Evolutionary conservation across 2,888 invertebrate genomes (phyloP).

Genomic region (Drosophila setosimentum): DNA sequence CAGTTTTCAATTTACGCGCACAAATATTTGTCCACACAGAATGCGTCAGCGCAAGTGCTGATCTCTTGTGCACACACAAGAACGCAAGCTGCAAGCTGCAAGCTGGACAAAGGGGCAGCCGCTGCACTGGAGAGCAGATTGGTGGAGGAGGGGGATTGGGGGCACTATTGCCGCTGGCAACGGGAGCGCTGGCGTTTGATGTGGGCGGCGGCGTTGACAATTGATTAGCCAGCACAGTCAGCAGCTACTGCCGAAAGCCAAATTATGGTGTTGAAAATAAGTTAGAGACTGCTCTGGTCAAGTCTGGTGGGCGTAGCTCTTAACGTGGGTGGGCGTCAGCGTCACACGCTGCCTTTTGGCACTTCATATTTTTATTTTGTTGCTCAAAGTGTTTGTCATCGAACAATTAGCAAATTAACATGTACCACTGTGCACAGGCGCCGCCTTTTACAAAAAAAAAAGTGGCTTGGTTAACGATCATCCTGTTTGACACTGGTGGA

Average conservation of each 20-base stretch:
- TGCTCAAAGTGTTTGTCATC: conserved; percentile 50
- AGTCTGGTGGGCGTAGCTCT: conserved; percentile 28
- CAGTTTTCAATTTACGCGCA: conserved; percentile 78
- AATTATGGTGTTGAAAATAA: conserved; percentile 66
- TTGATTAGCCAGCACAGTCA: conserved; percentile 67
- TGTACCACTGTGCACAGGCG: conserved; percentile 48
- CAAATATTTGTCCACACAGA: conserved; percentile 77
- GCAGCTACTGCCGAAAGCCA: conserved; percentile 52
- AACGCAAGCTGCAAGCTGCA: not conserved
- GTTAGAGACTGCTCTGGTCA: conserved; percentile 40
- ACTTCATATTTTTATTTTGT: conserved; percentile 45
- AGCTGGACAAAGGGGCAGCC: conserved; percentile 33
- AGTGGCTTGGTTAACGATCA: conserved; percentile 12
- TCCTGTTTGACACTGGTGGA: conserved; percentile 32
- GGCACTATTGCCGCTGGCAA: conserved; percentile 2
- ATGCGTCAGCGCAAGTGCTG: conserved; percentile 80
- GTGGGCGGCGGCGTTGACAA: conserved; percentile 80
- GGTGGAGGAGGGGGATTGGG: not conserved
- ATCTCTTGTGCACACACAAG: conserved; percentile 70
- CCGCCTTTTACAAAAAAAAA: conserved; percentile 32
- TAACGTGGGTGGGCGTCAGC: conserved; percentile 59
- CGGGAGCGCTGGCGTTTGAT: conserved; percentile 66
- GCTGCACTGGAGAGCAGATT: not conserved
- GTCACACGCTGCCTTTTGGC: conserved; percentile 56
- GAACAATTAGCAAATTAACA: conserved; percentile 78